phyloP scores from a whole-genome alignment of 2,888 invertebrate species.

The Pharmacophagus antenor region DNA sequence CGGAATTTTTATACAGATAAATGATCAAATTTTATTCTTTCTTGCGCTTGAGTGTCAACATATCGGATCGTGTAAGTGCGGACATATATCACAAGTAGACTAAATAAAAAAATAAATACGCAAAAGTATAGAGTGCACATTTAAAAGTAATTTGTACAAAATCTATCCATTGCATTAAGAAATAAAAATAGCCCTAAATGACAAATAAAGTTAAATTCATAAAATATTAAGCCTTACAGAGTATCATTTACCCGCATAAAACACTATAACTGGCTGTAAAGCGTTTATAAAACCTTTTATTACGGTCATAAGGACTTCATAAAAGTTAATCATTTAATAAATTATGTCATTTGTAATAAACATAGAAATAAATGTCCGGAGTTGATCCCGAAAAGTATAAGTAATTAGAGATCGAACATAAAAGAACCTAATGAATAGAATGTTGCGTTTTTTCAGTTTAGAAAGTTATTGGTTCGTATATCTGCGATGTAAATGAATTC shows the following conservation, averaged over 20 bases:
- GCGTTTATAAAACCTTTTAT: constrained; percentile 14
- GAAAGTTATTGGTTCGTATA: constrained; percentile 2
- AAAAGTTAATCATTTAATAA: constrained; percentile 8
- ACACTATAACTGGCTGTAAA: constrained; percentile 18
- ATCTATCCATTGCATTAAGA: not conserved
- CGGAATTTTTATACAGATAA: constrained; percentile 22
- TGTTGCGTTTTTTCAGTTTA: constrained; percentile 5
- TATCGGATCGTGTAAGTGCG: too few relatives aligned
- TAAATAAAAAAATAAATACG: too few relatives aligned
- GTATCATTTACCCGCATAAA: constrained; percentile 14
- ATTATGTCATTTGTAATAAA: constrained; percentile 10
- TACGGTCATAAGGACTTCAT: constrained; percentile 1
- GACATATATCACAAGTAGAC: not conserved
- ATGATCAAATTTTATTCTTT: constrained; percentile 8
- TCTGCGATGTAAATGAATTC: constrained; percentile 12
- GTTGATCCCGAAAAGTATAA: not conserved
- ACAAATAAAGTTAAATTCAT: too few relatives aligned
- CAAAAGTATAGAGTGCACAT: too few relatives aligned
- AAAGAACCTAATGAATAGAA: constrained; percentile 1
- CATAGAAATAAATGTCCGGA: not conserved
- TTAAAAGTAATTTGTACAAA: too few relatives aligned
- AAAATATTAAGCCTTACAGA: constrained; percentile 5
- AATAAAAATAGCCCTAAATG: not conserved
- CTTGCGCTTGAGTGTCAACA: not conserved
- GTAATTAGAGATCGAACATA: constrained; percentile 2